Conservation (phyloP, 2,113 vertebrate genomes). For the Corythornis madagascariensis region DNA sequence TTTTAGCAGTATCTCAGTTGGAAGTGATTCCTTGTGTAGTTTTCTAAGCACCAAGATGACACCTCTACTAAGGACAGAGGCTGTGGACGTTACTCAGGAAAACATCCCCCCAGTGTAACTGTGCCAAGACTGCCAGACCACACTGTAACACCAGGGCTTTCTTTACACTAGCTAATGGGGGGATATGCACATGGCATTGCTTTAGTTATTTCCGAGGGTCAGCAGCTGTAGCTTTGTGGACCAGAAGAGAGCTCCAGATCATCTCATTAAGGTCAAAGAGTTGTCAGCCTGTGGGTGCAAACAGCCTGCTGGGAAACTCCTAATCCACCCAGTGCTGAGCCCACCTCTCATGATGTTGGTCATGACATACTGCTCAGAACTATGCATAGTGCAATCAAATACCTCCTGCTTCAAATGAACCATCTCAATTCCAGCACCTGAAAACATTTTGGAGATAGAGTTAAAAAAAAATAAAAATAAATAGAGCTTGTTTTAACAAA, state of each 20-base stretch:
- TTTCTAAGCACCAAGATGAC: neutral
- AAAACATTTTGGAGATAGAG: slow-evolving; percentile 38
- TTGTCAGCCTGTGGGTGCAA: neutral
- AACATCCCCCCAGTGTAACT: accelerated
- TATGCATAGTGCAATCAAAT: slow-evolving; percentile 29
- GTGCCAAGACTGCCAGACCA: neutral
- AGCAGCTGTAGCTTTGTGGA: neutral
- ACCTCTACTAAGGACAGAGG: neutral
- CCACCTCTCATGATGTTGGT: neutral
- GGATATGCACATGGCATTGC: accelerated
- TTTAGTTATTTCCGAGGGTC: neutral
- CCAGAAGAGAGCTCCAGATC: neutral
- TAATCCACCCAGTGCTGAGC: slow-evolving; percentile 15
- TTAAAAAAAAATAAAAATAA: neutral
- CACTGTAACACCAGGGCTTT: neutral
- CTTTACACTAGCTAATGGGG: neutral
- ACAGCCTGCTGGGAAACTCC: slow-evolving; percentile 2
- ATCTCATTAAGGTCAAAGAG: neutral
- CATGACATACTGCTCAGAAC: neutral
- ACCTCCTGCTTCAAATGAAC: slow-evolving; percentile 51
- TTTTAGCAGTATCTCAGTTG: neutral
- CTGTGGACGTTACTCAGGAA: accelerated
- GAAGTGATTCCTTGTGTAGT: neutral
- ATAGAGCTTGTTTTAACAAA: neutral
- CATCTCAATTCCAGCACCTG: slow-evolving; percentile 16